phyloP scores from a whole-genome alignment of 2,113 vertebrate genomes.

The Stegastes partitus region DNA sequence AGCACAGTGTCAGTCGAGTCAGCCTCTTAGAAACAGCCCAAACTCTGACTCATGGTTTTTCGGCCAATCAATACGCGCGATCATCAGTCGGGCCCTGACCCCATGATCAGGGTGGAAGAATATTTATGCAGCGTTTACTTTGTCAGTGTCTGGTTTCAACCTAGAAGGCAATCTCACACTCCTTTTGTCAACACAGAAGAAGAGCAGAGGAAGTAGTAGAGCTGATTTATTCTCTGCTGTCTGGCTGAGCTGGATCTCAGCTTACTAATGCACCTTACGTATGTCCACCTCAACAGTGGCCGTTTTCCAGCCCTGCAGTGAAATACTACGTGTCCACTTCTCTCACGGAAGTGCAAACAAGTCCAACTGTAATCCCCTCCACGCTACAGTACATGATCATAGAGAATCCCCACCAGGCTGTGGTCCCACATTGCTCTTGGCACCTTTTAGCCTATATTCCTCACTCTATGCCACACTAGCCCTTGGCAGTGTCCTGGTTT shows the following conservation, averaged over 20 bases:
- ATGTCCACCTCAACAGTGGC: constrained; percentile 34
- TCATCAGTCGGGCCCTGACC: constrained; percentile 68
- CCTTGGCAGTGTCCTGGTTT: constrained; percentile 67
- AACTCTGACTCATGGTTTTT: constrained; percentile 73
- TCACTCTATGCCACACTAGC: constrained; percentile 51
- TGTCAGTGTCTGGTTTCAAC: constrained; percentile 63
- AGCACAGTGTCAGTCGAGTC: constrained; percentile 27
- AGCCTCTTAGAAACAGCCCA: constrained; percentile 40
- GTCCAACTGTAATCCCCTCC: constrained; percentile 55
- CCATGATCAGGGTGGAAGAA: constrained; percentile 65
- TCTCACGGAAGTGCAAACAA: constrained; percentile 15
- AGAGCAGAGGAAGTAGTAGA: constrained; percentile 26
- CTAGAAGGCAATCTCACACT: constrained; percentile 21
- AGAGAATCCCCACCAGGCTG: constrained; percentile 60
- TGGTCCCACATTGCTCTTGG: constrained; percentile 62
- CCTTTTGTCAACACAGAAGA: constrained; percentile 32
- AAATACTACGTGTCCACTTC: constrained; percentile 31
- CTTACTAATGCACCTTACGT: constrained; percentile 26
- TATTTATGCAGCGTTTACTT: constrained; percentile 55
- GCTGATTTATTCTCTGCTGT: constrained; percentile 47
- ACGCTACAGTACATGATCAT: constrained; percentile 26
- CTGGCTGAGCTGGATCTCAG: constrained; percentile 27
- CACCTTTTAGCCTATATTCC: constrained; percentile 63
- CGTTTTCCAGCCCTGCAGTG: constrained; percentile 45
- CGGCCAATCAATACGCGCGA: constrained; percentile 65